A percentile compares a stretch with the other conserved stretches of the same genome.
These are phyloP conservation scores for Ophioninae sp. DNA, from an alignment of 2,888 invertebrate species.

Conservation along the genomic window DNA sequence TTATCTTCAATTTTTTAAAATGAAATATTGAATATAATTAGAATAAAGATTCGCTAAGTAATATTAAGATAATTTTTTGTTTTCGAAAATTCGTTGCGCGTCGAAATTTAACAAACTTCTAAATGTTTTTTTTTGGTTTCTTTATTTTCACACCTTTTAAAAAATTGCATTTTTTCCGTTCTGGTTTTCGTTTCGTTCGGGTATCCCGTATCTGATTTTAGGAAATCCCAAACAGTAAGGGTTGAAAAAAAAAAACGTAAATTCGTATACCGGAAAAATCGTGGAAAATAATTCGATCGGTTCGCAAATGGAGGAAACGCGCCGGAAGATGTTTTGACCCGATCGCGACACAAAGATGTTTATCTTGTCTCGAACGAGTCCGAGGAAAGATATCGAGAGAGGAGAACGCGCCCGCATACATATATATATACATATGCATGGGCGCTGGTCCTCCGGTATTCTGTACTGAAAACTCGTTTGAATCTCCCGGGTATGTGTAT, in stretches of 20 bases:
- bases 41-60: too few relatives aligned
- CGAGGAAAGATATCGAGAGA: constrained; percentile 23
- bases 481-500: constrained; percentile 58
- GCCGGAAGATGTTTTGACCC: constrained; percentile 57
- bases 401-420: background rate
- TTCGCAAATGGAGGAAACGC: constrained; percentile 6
- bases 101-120: too few relatives aligned
- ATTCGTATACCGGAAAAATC: background rate
- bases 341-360: constrained; percentile 51
- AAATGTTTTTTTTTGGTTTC: too few relatives aligned
- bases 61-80: too few relatives aligned
- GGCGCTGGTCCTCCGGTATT: constrained; percentile 51
- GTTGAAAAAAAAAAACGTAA: background rate
- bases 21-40: too few relatives aligned
- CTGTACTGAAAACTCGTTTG: constrained; percentile 60
- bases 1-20: too few relatives aligned
- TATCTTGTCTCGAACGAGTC: constrained; percentile 48
- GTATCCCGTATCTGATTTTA: too few relatives aligned
- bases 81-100: too few relatives aligned
- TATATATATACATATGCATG: constrained; percentile 17
- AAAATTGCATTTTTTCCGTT: too few relatives aligned
- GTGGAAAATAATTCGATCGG: background rate
- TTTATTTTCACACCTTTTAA: too few relatives aligned
- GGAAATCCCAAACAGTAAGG: too few relatives aligned
- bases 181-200: background rate